Evolutionary conservation across 92 coral and sea anemone genomes (phyloP), one percentile per base, ranked within the genome.

Genomic region (Pocillopora grandis): DNA sequence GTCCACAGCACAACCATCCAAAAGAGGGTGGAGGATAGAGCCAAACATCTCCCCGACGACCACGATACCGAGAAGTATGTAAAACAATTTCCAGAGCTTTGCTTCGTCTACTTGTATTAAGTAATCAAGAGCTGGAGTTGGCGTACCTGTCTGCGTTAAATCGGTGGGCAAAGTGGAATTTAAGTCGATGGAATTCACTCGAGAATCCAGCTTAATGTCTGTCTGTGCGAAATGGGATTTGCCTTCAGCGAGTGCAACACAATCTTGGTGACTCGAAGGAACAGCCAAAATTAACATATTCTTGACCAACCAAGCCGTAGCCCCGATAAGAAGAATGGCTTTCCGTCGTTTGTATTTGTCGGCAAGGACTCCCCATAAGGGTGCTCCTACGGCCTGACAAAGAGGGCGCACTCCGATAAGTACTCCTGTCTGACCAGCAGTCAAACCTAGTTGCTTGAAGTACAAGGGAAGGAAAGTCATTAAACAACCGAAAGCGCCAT

Each of bases 361-460:
- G 15, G 86, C 74, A 21, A 80, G 63, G 42, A 80, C 52, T 17
- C 90, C 87, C 89, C 90, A 88, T 42, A 91, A 21, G 12, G 94
- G 94, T 35, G 91, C 80, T 1, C 80, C 89, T 3, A 78, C 71
- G 1, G 89, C 87, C 72, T 80, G 89, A 19, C 87, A 76, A 20
- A 90, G 63, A 7, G 84, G 84, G 59, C 91, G 89, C 64, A 85
- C 49, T 6, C 96, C 93, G 31, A 73, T 37, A 18, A 92, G 79
- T 2, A 90, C 21, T 9, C 96, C 96, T 17, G 89, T 87, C 58
- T 87, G 85, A 3, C 58, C 68, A 18, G 96, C 85, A 1, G 90
- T 78, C 23, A 92, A 84, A 33, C 96, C 96, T 10, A 92, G 31
- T 56, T 90, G 88, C 76, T 91, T 91, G 82, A 88, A 88, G 65